Percentiles rank a stretch among this genome's conserved stretches.
phyloP scores from a whole-genome alignment of 2,113 vertebrate species.

The Mungos mungo region DNA sequence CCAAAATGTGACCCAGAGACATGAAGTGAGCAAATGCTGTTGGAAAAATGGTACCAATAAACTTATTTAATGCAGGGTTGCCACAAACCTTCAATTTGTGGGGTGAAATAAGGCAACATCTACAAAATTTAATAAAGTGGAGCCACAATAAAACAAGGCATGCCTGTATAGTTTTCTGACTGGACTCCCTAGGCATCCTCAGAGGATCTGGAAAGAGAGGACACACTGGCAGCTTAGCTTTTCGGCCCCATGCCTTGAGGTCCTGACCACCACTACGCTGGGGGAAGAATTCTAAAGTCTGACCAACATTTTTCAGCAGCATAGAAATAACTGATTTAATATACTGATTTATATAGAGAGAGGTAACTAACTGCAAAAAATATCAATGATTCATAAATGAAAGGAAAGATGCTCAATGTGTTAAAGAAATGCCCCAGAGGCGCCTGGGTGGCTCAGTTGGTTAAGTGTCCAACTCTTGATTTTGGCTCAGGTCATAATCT shows the following conservation, averaged over 20 bases:
- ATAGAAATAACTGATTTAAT: background rate
- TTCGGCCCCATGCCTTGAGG: background rate
- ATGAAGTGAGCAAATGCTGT: background rate
- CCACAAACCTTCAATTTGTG: background rate
- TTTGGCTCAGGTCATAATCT: too few species aligned
- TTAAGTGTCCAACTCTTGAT: too few species aligned
- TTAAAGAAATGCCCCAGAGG: constrained; percentile 4
- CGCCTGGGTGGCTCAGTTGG: too few species aligned
- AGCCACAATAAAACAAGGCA: background rate
- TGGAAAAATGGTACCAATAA: background rate
- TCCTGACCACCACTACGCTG: background rate
- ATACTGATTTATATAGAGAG: background rate
- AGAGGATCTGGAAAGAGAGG: background rate
- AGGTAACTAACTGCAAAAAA: background rate
- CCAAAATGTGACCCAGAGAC: background rate
- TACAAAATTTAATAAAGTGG: background rate
- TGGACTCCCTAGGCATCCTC: background rate
- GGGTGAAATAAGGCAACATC: background rate
- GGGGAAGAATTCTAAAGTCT: background rate
- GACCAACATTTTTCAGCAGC: background rate
- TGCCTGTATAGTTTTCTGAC: background rate
- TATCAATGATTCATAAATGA: background rate
- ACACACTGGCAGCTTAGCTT: background rate
- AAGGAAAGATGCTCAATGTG: background rate
- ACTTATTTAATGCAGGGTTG: background rate